These are phyloP conservation scores for Noctua fimbriata DNA, from an alignment of 2,888 invertebrate species.

Conservation along the genomic window DNA sequence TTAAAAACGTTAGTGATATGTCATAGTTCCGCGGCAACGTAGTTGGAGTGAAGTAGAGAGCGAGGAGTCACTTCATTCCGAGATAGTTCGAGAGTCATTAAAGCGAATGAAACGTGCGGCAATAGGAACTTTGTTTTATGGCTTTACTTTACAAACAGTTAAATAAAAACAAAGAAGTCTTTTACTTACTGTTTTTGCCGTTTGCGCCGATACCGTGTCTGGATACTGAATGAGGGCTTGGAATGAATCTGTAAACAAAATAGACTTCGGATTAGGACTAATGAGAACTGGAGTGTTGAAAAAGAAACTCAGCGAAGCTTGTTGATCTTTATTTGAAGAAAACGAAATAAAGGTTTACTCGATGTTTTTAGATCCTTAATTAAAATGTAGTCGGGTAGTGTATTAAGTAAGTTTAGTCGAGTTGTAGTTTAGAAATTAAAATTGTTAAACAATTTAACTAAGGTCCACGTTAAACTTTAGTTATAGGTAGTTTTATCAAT, in stretches of 20 bases:
- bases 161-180: conserved; percentile 86
- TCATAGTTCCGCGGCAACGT: conserved; percentile 21
- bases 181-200: conserved; percentile 97
- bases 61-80: conserved; percentile 79
- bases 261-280: conserved; percentile 58
- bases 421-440: not conserved
- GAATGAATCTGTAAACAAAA: conserved; percentile 95
- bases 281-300: conserved; percentile 58
- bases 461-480: no score
- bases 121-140: conserved; percentile 88
- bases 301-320: conserved; percentile 50
- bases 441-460: not conserved
- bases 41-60: conserved; percentile 71
- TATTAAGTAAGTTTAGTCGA: not conserved
- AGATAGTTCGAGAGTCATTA: conserved; percentile 87
- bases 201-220: conserved; percentile 98
- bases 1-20: conserved; percentile 11
- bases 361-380: conserved; percentile 44
- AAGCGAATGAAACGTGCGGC: conserved; percentile 87
- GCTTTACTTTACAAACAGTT: conserved; percentile 85
- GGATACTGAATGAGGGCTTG: conserved; percentile 99
- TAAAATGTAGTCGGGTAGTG: conserved; percentile 21
- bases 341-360: conserved; percentile 31
- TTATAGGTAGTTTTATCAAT: not conserved
- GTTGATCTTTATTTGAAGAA: conserved; percentile 61